Evolutionary conservation across 2,888 invertebrate genomes (phyloP).

Genomic region (Perizoma flavofasciatum): DNA sequence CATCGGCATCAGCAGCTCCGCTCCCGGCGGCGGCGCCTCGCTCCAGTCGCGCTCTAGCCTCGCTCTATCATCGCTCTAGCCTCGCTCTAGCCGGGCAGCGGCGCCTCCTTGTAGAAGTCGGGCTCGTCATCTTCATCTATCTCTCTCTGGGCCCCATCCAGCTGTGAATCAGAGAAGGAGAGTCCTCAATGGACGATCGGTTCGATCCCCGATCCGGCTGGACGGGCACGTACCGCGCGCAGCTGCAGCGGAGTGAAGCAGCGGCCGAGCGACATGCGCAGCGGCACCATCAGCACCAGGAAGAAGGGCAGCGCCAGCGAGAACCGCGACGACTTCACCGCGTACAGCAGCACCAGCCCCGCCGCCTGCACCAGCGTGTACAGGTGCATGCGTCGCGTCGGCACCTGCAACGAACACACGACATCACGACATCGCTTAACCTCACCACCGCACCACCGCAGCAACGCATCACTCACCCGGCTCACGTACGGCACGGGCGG

Average conservation of each 20-base stretch:
- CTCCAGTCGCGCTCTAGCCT: no score
- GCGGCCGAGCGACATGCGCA: slow-evolving; percentile 88
- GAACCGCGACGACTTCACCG: slow-evolving; percentile 94
- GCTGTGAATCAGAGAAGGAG: slow-evolving; percentile 76
- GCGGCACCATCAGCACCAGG: slow-evolving; percentile 94
- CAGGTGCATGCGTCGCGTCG: slow-evolving; percentile 95
- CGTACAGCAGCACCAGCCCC: slow-evolving; percentile 91
- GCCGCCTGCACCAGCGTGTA: slow-evolving; percentile 94
- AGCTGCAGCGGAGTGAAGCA: slow-evolving; percentile 93
- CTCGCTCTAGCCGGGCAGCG: slow-evolving; percentile 83
- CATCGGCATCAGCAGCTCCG: no score
- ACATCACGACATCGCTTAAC: no score
- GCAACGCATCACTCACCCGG: slow-evolving; percentile 83
- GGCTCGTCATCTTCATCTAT: slow-evolving; percentile 94
- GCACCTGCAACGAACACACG: slow-evolving; percentile 84
- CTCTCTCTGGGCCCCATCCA: slow-evolving; percentile 94
- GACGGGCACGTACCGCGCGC: slow-evolving; percentile 89
- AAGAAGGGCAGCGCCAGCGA: slow-evolving; percentile 98
- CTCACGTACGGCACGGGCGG: slow-evolving; percentile 95
- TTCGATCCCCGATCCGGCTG: no score
- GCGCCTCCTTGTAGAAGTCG: slow-evolving; percentile 97
- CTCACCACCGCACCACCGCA: background rate
- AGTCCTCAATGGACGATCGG: no score
- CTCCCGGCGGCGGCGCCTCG: no score
- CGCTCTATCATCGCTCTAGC: no score